Evolutionary conservation across 1,140 invertebrate species (phyloP).

Genomic region (Drosophila carrolli): DNA sequence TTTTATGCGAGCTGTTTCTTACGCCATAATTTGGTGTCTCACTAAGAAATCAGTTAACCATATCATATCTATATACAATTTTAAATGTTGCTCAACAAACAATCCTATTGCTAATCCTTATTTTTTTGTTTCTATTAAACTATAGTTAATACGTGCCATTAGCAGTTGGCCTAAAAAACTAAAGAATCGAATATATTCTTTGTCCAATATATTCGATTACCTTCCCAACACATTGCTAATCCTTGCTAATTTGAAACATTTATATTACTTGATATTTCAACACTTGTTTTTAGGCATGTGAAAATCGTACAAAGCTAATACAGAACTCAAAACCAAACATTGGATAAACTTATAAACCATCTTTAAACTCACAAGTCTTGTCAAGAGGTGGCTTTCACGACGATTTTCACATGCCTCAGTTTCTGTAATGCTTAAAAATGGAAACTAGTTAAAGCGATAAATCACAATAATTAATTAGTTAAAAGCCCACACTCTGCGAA

Average conservation of each 20-base stretch:
- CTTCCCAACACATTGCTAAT: slow-evolving; percentile 11
- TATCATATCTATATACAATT: slow-evolving; percentile 22
- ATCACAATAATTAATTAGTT: slow-evolving; percentile 2
- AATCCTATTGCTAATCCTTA: neutral
- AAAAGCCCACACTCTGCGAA: slow-evolving; percentile 22
- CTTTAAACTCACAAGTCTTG: neutral
- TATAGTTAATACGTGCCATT: too few relatives aligned
- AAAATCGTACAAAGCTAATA: slow-evolving; percentile 57
- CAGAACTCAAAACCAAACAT: slow-evolving; percentile 1
- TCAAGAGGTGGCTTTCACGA: slow-evolving; percentile 32
- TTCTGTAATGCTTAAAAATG: slow-evolving; percentile 26
- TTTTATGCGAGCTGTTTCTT: slow-evolving; percentile 16
- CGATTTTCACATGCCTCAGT: slow-evolving; percentile 61
- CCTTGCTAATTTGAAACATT: slow-evolving; percentile 19
- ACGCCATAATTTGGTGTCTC: slow-evolving; percentile 8
- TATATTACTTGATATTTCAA: slow-evolving; percentile 9
- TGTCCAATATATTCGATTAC: slow-evolving; percentile 48
- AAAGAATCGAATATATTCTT: slow-evolving; percentile 48
- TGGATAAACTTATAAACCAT: neutral
- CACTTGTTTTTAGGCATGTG: slow-evolving; percentile 22
- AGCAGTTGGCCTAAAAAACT: too few relatives aligned
- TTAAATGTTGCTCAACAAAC: slow-evolving; percentile 3
- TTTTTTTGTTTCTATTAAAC: neutral
- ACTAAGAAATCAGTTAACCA: slow-evolving; percentile 9
- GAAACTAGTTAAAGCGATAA: slow-evolving; percentile 3